Evolutionary conservation across 2,888 invertebrate species (phyloP).

Genomic region (Acrobasis consociella): DNA sequence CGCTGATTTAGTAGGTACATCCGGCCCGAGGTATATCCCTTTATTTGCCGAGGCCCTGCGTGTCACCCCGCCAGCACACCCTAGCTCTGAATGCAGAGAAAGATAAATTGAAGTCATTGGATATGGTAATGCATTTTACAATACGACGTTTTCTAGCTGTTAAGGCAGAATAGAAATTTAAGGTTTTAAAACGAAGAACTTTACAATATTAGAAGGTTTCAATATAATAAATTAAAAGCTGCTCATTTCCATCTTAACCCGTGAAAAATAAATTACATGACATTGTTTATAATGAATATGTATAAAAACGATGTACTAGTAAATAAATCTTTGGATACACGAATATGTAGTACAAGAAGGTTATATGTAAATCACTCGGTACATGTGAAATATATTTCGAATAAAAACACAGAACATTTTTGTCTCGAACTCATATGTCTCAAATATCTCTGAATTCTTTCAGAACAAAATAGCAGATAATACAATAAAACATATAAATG

Average conservation of each 20-base stretch:
- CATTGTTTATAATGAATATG: no score
- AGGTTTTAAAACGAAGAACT: no score
- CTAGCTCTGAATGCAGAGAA: slow-evolving; percentile 42
- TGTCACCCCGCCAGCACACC: slow-evolving; percentile 48
- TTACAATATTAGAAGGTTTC: no score
- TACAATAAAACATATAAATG: neutral
- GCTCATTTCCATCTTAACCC: no score
- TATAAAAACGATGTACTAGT: no score
- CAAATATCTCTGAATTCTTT: neutral
- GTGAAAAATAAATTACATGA: no score
- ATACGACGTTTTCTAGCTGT: neutral
- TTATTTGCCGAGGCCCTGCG: slow-evolving; percentile 45
- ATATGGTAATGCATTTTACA: slow-evolving; percentile 51
- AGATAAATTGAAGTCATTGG: slow-evolving; percentile 56
- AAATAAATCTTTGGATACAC: no score
- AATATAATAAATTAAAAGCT: no score
- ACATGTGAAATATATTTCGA: neutral
- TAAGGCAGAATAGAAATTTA: no score
- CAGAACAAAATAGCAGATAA: neutral
- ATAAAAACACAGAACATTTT: neutral
- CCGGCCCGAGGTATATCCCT: slow-evolving; percentile 35
- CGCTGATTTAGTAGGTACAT: slow-evolving; percentile 38
- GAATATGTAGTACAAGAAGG: no score
- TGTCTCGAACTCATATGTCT: no score
- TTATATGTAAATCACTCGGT: no score